A percentile compares a stretch with the other conserved stretches of the same genome.
These are phyloP conservation scores for Schizaphis graminum DNA, from an alignment of 2,888 invertebrate genomes.

Conservation along the genomic window DNA sequence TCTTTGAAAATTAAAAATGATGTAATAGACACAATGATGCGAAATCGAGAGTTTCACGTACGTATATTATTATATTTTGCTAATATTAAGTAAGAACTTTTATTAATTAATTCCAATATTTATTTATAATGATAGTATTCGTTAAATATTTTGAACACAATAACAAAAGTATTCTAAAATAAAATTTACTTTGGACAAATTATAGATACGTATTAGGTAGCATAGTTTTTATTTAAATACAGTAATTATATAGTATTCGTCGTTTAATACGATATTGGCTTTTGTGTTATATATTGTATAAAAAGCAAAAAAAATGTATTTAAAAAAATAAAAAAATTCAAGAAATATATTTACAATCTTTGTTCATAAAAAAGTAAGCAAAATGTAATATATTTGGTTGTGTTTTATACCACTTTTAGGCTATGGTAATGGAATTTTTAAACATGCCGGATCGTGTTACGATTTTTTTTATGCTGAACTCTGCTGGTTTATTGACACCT, in stretches of 20 bases:
- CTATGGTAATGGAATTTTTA: conserved; percentile 74
- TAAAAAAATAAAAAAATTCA: background rate
- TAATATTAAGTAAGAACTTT: background rate
- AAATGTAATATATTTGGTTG: background rate
- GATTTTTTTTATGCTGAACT: conserved; percentile 77
- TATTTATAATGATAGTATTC: background rate
- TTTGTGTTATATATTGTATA: no score
- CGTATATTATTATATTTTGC: background rate
- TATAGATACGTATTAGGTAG: no score
- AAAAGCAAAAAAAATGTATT: no score
- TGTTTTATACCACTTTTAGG: conserved; percentile 70
- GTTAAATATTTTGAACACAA: background rate
- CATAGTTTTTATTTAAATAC: no score
- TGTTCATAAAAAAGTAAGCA: background rate
- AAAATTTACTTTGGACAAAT: background rate
- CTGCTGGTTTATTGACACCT: conserved; percentile 78
- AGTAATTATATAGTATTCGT: no score
- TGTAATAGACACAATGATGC: conserved; percentile 90
- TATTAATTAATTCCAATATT: background rate
- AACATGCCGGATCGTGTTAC: conserved; percentile 72
- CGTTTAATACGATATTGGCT: no score
- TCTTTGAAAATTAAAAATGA: conserved; percentile 84
- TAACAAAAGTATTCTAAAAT: background rate
- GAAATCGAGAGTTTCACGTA: conserved; percentile 79
- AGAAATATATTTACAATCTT: background rate